A percentile compares a stretch with the other conserved stretches of the same genome.
Conservation (phyloP, 2,888 invertebrate genomes). For the Ommatoiulus sabulosus region DNA sequence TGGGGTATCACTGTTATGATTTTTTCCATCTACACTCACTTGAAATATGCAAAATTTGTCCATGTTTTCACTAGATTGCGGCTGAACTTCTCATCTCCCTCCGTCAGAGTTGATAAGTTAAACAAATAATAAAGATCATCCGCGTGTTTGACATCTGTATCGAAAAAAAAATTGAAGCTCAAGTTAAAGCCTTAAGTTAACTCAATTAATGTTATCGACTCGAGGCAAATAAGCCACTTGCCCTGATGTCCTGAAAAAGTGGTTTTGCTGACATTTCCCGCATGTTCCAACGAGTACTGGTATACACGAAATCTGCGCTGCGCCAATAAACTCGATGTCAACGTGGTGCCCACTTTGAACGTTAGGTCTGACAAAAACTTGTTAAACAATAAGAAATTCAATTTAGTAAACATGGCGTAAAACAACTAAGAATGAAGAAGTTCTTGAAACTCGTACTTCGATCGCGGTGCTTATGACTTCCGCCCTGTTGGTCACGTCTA, state of each 20-base stretch:
- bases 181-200: too few species aligned
- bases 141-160: background rate
- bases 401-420: background rate
- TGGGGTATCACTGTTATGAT: too few species aligned
- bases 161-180: background rate
- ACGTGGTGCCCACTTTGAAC: background rate
- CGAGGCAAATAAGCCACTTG: too few species aligned
- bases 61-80: background rate
- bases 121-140: background rate
- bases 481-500: background rate
- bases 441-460: background rate
- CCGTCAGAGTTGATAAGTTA: background rate
- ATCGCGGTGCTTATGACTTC: background rate
- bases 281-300: slow-evolving; percentile 45
- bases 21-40: too few species aligned
- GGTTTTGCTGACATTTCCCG: background rate
- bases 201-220: too few species aligned
- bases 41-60: background rate
- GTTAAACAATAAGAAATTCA: background rate
- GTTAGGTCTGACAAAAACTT: slow-evolving; percentile 46
- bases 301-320: background rate
- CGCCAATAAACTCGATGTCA: background rate
- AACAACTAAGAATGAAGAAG: background rate
- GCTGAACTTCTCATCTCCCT: background rate
- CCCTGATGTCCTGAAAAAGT: background rate